Percentiles rank a stretch among this genome's conserved stretches.
phyloP scores from a whole-genome alignment of 2,797 vertebrate species.

The Molossus alvarezi region DNA sequence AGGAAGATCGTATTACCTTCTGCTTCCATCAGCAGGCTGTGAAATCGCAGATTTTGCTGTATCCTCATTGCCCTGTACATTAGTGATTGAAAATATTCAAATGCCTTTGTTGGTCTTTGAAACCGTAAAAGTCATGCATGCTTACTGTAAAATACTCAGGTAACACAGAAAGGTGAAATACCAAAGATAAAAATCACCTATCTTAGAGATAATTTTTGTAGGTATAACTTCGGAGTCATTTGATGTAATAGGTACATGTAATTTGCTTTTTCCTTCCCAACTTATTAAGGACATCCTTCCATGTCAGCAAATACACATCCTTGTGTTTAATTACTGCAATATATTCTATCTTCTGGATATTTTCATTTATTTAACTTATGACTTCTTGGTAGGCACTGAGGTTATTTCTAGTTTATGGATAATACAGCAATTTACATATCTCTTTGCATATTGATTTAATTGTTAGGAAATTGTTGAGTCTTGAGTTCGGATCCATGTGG shows the following conservation, averaged over 20 bases:
- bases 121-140: not conserved
- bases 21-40: not conserved
- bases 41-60: not conserved
- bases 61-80: not conserved
- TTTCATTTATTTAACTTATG: not conserved
- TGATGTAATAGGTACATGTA: not conserved
- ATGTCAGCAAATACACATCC: not conserved
- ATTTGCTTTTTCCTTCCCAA: not conserved
- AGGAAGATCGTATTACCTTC: not conserved
- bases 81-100: not conserved
- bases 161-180: not conserved
- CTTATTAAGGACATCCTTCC: not conserved
- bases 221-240: not conserved
- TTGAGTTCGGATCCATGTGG: not conserved
- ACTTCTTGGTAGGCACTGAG: not conserved
- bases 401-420: not conserved
- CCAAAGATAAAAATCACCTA: not conserved
- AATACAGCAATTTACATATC: not conserved
- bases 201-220: not conserved
- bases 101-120: constrained; percentile 16
- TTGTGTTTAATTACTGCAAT: constrained; percentile 35
- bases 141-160: not conserved
- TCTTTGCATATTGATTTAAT: not conserved
- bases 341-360: constrained; percentile 6
- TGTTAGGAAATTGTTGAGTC: not conserved